Evolutionary conservation across 2,113 vertebrate genomes (phyloP).

Genomic region (Lepisosteus osseus): DNA sequence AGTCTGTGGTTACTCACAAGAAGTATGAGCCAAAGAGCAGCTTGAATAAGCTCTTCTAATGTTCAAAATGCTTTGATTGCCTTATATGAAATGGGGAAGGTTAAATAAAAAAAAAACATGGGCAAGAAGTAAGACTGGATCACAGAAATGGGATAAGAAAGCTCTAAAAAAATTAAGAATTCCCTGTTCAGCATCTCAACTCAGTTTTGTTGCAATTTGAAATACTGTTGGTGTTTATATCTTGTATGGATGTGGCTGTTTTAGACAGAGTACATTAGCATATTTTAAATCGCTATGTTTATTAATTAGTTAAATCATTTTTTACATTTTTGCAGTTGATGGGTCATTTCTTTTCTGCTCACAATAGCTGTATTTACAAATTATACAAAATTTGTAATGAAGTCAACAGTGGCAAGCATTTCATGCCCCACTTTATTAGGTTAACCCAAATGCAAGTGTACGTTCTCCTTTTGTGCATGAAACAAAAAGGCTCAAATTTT

Average conservation of each 20-base stretch:
- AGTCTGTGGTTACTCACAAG: background rate
- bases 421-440: no score
- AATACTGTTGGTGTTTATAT: constrained; percentile 50
- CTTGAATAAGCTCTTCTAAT: background rate
- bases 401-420: no score
- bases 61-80: constrained; percentile 4
- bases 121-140: background rate
- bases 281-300: constrained; percentile 78
- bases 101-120: background rate
- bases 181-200: no score
- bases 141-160: no score
- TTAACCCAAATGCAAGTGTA: no score
- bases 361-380: no score
- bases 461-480: background rate
- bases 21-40: background rate
- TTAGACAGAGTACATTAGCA: constrained; percentile 68
- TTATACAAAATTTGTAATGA: no score
- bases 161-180: constrained; percentile 4
- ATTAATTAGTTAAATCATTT: constrained; percentile 57
- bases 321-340: no score
- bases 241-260: constrained; percentile 69
- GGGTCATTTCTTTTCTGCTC: no score
- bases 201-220: no score
- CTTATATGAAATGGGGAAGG: background rate
- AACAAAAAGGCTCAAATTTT: background rate